Evolutionary conservation across 2,888 invertebrate species (phyloP), one percentile per base, ranked within the genome.

Genomic region (Drosophila kanekoi): DNA sequence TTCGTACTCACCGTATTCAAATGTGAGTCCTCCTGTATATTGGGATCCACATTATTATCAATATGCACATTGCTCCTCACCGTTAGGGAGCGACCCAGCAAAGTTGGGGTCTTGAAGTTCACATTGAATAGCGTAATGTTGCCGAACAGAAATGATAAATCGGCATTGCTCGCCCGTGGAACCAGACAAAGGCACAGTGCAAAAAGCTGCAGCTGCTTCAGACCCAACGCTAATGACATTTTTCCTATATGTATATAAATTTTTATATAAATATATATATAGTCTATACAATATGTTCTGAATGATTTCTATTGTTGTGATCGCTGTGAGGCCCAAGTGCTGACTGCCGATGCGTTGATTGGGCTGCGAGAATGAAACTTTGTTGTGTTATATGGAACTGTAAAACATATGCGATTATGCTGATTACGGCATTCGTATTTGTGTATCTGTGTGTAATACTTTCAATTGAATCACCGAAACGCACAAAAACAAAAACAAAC

Each of bases 1-100:
- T 4, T 14, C 35, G 8, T 20, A 44, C 88, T 64, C 77, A 91
- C 91, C 71, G 91, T 91, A 72, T 79, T 84, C 6, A 91, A 64
- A 37, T 72, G 66, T 0, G 92, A 87, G 71, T 91, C 91, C 59
- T 91, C 90, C 47, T 82, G 56, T 53, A 92, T 86, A 67, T 89
- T 79, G 32, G 90, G 89, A 79, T 91, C 90, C 32, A 88, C 75
- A 41, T 74, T 72, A 37, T 32, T 65, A 9, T 66, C 69, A 20
- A 83, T 63, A 14, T 78, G 60, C 28, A 69, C 8, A 32, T 64
- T 67, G 28, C 43, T 68, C 8, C 52, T 51, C 16, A 72, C 16
- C 5, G 53, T 53, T 11, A 77, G n/a, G 2, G 79, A 57, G 6
- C 71, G 49, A 4, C 73, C 76, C 63, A 81, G 38, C 74, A 76